phyloP scores from a whole-genome alignment of 1,140 invertebrate genomes.

The Anoplophora glabripennis region DNA sequence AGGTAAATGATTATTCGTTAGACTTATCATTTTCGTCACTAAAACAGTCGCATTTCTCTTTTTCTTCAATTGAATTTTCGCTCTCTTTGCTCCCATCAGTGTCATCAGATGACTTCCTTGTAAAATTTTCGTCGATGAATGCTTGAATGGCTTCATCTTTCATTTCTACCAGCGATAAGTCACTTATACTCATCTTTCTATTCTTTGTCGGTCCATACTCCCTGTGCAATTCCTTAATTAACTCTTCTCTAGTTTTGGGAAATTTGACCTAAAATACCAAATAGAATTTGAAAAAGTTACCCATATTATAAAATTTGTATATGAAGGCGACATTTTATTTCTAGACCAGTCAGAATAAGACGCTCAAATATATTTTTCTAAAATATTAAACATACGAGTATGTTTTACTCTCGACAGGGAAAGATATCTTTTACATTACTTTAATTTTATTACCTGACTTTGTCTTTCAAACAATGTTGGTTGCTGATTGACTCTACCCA shows the following conservation, averaged over 20 bases:
- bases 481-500: constrained; percentile 64
- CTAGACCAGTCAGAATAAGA: too few relatives aligned
- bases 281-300: too few relatives aligned
- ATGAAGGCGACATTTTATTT: too few relatives aligned
- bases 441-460: constrained; percentile 65
- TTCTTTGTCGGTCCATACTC: constrained; percentile 21
- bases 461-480: constrained; percentile 69
- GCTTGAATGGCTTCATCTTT: constrained; percentile 40
- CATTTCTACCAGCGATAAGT: constrained; percentile 32
- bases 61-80: constrained; percentile 14
- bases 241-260: constrained; percentile 37
- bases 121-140: constrained; percentile 21
- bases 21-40: constrained; percentile 6
- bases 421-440: too few relatives aligned
- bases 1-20: too few relatives aligned
- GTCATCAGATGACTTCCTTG: background rate
- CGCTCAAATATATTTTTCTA: too few relatives aligned
- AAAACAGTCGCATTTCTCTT: constrained; percentile 22
- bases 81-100: constrained; percentile 3
- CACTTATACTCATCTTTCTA: constrained; percentile 25
- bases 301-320: too few relatives aligned
- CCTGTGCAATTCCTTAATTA: constrained; percentile 36
- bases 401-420: too few relatives aligned
- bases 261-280: constrained; percentile 31
- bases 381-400: too few relatives aligned